Conservation (phyloP, 2,797 vertebrate species). For the Rhincodon typus region DNA sequence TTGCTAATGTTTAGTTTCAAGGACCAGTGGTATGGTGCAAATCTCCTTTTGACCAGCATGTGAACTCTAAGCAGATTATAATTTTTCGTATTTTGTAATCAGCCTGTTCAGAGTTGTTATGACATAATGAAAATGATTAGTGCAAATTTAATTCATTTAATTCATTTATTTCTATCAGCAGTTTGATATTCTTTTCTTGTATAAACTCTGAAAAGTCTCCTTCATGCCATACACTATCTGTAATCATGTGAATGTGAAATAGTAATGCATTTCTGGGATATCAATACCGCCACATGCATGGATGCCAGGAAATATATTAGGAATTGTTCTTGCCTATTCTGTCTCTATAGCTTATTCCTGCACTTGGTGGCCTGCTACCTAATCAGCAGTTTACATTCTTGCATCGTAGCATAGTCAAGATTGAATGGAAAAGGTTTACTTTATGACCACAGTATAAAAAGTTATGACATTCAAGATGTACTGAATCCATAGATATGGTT, state of each 20-base stretch:
- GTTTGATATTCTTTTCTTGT: background rate
- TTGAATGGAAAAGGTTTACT: background rate
- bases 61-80: too few relatives aligned
- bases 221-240: background rate
- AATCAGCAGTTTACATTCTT: background rate
- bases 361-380: background rate
- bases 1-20: too few relatives aligned
- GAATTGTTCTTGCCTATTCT: background rate
- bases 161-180: background rate
- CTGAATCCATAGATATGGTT: background rate
- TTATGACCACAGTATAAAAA: background rate
- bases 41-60: too few relatives aligned
- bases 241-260: too few relatives aligned
- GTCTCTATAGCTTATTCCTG: background rate
- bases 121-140: background rate
- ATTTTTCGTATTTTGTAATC: too few relatives aligned
- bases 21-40: too few relatives aligned
- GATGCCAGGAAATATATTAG: too few relatives aligned
- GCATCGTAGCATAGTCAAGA: background rate
- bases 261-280: background rate
- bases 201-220: background rate
- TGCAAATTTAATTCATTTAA: background rate
- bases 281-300: background rate
- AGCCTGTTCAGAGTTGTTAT: too few relatives aligned
- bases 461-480: background rate